phyloP scores from a whole-genome alignment of 2,797 vertebrate genomes.

The Mormyrus proboscirostris region DNA sequence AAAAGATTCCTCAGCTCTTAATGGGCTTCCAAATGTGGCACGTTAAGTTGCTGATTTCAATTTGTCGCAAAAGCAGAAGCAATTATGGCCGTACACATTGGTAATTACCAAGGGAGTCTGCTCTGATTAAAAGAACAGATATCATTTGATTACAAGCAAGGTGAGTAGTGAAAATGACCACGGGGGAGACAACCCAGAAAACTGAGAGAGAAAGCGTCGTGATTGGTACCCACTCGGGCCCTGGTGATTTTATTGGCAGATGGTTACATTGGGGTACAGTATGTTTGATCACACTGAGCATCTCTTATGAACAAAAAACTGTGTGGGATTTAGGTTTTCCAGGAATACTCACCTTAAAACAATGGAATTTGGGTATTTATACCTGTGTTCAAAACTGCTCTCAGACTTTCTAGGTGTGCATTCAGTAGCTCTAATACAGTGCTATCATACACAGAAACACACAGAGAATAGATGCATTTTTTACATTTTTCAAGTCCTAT shows the following conservation, averaged over 20 bases:
- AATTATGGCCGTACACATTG: constrained; percentile 42
- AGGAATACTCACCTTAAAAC: not conserved
- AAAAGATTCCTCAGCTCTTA: constrained; percentile 29
- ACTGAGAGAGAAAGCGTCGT: not conserved
- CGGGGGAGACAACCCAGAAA: not conserved
- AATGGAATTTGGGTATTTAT: not conserved
- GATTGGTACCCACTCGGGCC: not conserved
- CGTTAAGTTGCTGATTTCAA: constrained; percentile 44
- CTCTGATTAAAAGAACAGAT: constrained; percentile 42
- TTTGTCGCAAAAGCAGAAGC: constrained; percentile 39
- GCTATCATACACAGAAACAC: not conserved
- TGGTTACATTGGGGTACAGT: not conserved
- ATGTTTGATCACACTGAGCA: not conserved
- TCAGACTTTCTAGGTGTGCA: not conserved
- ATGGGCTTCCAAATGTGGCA: constrained; percentile 32
- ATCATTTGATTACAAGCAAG: constrained; percentile 43
- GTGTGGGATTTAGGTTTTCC: not conserved
- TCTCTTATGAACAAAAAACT: not conserved
- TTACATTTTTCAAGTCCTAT: not conserved
- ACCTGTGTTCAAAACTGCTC: not conserved
- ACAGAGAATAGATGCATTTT: not conserved
- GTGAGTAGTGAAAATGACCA: constrained; percentile 36
- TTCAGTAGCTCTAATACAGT: not conserved
- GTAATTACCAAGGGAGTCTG: constrained; percentile 46
- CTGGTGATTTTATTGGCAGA: not conserved